Conservation (phyloP, 1,140 invertebrate species). For the Choristoneura fumiferana region DNA sequence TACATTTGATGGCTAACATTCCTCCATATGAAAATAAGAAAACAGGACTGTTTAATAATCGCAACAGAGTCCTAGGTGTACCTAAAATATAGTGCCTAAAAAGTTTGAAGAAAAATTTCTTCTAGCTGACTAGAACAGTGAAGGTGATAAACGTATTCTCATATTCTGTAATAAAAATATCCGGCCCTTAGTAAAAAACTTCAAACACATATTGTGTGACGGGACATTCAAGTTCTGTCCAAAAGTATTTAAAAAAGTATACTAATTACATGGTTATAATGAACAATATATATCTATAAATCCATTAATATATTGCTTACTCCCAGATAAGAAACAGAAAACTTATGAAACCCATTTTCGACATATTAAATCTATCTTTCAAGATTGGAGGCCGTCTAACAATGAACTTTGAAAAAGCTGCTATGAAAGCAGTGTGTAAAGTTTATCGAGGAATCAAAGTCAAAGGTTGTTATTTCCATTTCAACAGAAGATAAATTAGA, state of each 20-base stretch:
- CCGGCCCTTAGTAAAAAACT: conserved; percentile 3
- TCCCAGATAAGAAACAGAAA: background rate
- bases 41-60: background rate
- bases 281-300: no score
- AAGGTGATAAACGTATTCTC: conserved; percentile 6
- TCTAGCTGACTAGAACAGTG: conserved; percentile 7
- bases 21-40: background rate
- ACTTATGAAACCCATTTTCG: background rate
- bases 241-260: no score
- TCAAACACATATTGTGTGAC: background rate
- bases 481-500: background rate
- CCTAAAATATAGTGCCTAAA: background rate
- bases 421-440: background rate
- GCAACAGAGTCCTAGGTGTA: background rate
- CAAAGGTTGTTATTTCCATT: conserved; percentile 8
- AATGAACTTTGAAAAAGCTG: background rate
- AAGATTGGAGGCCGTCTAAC: background rate
- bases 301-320: no score
- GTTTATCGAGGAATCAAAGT: conserved; percentile 3
- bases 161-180: conserved; percentile 12
- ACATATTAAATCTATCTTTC: background rate
- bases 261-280: no score
- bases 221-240: no score
- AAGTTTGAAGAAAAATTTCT: background rate
- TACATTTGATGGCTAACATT: background rate